Base-by-base conservation (phyloP, 30 jellyfish, hydroid and myxozoan genomes). In the Mastigias papua region DNA sequence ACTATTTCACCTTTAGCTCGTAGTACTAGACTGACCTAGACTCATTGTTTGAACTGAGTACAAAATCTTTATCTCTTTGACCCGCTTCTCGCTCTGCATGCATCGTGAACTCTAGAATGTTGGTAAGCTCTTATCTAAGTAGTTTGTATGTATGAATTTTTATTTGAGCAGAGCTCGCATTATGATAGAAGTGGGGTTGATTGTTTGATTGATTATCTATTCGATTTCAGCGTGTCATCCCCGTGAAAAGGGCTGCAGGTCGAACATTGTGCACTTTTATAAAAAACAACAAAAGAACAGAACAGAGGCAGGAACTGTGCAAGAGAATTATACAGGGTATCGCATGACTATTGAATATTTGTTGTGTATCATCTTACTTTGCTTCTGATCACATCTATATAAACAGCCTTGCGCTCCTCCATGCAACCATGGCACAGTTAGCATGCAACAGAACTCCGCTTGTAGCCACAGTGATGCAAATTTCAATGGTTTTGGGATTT, bases 221-320 rank as follows among this genome's bases (percentile, higher is more conserved):
- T 76, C 48, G 30, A 29, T 81, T 87, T 58, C 73, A 92, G 98
- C 92, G 94, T 51, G 98, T 92, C 32, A 80, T 82, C 17, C 98
- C 98, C 58, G 92, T 92, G 11, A 87, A 68, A 54, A 83, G 46
- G 48, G 98, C 97, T 33, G 98, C 97, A 2, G 98, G 95, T 17
- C 91, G 91, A 27, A 86, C 97, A 21, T 66, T 86, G 58, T 82
- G 94, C 37, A 88, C 80, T 7, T 84, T 86, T 30, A 72, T 92
- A 0, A 92, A 80, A 33, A 68, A 80, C 62, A 92, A 92, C 88
- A 75, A 87, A 51, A 63, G 94, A 42, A 49, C 71, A 5, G 97
- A 86, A 22, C 97, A 92, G 51, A 77, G 98, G 8, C 68, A 82
- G 33, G 98, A 92, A 75, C 57, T 92, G 22, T 92, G 98, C 81